Percentiles rank a stretch among this genome's conserved stretches.
These are phyloP conservation scores for Galerucella nymphaeae DNA, from an alignment of 2,888 invertebrate genomes.

Conservation along the genomic window DNA sequence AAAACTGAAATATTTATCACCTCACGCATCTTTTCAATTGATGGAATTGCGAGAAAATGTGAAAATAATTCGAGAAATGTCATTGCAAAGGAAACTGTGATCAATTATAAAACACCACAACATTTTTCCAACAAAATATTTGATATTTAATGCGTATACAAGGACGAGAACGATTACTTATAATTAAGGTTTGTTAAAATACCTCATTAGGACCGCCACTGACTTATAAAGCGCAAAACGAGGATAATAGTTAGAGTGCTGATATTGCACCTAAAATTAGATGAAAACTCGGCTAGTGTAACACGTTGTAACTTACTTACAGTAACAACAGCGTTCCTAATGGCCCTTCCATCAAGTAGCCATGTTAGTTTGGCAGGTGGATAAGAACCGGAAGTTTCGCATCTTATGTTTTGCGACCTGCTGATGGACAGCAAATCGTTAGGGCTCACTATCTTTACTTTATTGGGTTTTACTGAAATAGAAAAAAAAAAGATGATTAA, in stretches of 20 bases:
- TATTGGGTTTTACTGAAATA: constrained; percentile 79
- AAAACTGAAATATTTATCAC: no score
- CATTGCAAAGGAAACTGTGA: no score
- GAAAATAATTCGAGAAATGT: no score
- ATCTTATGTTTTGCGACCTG: constrained; percentile 78
- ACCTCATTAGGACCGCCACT: neutral
- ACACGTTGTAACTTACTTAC: constrained; percentile 63
- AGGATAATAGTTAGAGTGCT: constrained; percentile 34
- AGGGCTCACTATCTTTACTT: constrained; percentile 78
- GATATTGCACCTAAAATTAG: constrained; percentile 36
- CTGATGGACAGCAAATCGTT: constrained; percentile 80
- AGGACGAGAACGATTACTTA: no score
- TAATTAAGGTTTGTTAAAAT: neutral
- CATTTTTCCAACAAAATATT: no score
- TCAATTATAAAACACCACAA: no score
- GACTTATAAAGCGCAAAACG: constrained; percentile 11
- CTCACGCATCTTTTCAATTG: no score
- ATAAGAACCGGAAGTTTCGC: constrained; percentile 85
- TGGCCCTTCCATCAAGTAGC: constrained; percentile 78
- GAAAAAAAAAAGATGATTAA: constrained; percentile 7
- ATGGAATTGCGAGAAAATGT: no score
- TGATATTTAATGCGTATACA: no score
- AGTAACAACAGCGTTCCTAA: constrained; percentile 72
- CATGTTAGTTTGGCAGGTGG: constrained; percentile 86
- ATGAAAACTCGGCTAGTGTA: constrained; percentile 25